phyloP scores from a whole-genome alignment of 2,888 invertebrate genomes.

The Cerceris rybyensis region DNA sequence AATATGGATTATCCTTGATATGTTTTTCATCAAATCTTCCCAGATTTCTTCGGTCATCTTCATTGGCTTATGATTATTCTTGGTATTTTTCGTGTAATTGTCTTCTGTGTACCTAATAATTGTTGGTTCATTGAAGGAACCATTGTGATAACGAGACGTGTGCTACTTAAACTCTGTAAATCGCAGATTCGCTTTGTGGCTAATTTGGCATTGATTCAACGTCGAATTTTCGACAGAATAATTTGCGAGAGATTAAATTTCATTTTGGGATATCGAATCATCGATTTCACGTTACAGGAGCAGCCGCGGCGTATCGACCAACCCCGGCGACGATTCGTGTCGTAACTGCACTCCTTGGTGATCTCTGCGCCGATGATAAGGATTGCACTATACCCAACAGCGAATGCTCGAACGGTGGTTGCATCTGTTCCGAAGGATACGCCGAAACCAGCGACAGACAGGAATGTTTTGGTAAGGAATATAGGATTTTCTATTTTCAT shows the following conservation, averaged over 20 bases:
- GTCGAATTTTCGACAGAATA: background rate
- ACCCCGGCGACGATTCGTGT: slow-evolving; percentile 86
- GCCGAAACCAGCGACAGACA: slow-evolving; percentile 86
- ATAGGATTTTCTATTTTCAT: background rate
- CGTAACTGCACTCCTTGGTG: slow-evolving; percentile 88
- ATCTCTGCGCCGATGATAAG: slow-evolving; percentile 87
- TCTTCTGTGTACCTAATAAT: background rate
- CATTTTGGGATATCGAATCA: slow-evolving; percentile 12
- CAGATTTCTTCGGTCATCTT: background rate
- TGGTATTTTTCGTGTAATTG: background rate
- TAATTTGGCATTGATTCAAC: slow-evolving; percentile 33
- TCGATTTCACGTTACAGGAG: slow-evolving; percentile 64
- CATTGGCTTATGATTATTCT: slow-evolving; percentile 3
- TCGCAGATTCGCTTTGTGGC: slow-evolving; percentile 26
- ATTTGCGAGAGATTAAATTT: background rate
- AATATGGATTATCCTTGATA: too few relatives aligned
- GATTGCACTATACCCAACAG: slow-evolving; percentile 89
- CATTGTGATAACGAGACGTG: slow-evolving; percentile 23
- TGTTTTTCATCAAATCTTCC: too few relatives aligned
- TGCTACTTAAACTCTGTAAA: slow-evolving; percentile 12
- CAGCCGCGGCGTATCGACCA: slow-evolving; percentile 84
- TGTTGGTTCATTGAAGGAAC: background rate
- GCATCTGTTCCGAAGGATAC: slow-evolving; percentile 88
- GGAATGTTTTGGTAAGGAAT: slow-evolving; percentile 84
- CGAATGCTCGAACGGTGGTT: slow-evolving; percentile 88